Conservation (phyloP, 2,888 invertebrate genomes). For the Gastracanthus pulcherrimus region DNA sequence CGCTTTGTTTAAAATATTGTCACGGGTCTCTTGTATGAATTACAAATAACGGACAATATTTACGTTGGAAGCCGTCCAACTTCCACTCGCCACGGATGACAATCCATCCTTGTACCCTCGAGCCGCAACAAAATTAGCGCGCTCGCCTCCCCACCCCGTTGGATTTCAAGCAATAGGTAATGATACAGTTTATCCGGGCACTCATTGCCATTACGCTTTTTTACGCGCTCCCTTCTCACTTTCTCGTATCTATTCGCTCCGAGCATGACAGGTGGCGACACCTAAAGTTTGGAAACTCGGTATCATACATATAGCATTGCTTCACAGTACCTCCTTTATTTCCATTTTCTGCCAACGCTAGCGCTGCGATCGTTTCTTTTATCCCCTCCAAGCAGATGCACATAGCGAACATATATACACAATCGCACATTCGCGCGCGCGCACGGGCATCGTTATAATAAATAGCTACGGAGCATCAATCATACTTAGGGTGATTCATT, state of each 20-base stretch:
- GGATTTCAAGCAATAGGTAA: neutral
- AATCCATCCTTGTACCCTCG: neutral
- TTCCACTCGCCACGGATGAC: neutral
- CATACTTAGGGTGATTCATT: constrained; percentile 64
- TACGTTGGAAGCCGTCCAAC: neutral
- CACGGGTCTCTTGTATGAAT: neutral
- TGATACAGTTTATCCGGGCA: neutral
- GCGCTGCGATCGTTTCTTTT: too few relatives aligned
- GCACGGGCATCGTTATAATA: constrained; percentile 38
- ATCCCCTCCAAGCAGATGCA: too few relatives aligned
- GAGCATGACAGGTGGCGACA: too few relatives aligned
- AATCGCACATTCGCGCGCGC: neutral
- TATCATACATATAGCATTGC: too few relatives aligned
- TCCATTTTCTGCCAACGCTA: too few relatives aligned
- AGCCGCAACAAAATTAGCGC: neutral
- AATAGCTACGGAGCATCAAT: constrained; percentile 60
- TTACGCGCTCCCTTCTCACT: neutral
- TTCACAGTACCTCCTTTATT: too few relatives aligned
- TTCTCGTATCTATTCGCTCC: too few relatives aligned
- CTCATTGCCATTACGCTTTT: constrained; percentile 17
- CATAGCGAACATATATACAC: too few relatives aligned
- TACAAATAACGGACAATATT: neutral
- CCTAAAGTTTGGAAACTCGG: too few relatives aligned
- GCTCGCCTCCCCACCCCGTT: neutral
- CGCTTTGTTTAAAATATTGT: neutral